Evolutionary conservation across 2,797 vertebrate genomes (phyloP).

Genomic region (Anguilla megastoma): DNA sequence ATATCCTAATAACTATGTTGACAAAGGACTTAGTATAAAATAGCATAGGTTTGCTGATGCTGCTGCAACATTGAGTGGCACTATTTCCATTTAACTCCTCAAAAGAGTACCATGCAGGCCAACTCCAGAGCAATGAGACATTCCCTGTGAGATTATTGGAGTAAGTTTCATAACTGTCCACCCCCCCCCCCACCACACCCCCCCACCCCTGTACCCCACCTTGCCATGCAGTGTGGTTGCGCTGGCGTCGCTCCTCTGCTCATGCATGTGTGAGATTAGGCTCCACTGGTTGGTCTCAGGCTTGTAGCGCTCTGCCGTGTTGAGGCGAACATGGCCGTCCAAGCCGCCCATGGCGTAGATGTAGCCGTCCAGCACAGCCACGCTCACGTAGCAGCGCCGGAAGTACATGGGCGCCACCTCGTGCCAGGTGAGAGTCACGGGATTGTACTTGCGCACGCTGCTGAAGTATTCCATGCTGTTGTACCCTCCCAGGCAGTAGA

Average conservation of each 20-base stretch:
- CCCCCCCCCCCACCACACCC: too few species aligned
- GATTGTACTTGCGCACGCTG: slow-evolving; percentile 70
- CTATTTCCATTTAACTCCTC: background rate
- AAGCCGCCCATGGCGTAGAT: slow-evolving; percentile 78
- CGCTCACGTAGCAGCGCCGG: slow-evolving; percentile 71
- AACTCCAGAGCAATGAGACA: background rate
- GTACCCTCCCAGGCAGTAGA: slow-evolving; percentile 72
- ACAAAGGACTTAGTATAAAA: background rate
- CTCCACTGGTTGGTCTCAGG: slow-evolving; percentile 78
- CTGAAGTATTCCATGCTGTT: slow-evolving; percentile 73
- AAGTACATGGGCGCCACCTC: slow-evolving; percentile 76
- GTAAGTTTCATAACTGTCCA: background rate
- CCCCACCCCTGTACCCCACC: slow-evolving; percentile 49
- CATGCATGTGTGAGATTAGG: slow-evolving; percentile 70
- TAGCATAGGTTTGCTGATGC: background rate
- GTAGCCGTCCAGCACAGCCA: slow-evolving; percentile 63
- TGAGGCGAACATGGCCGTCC: slow-evolving; percentile 68
- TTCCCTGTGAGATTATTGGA: background rate
- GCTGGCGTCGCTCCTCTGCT: slow-evolving; percentile 70
- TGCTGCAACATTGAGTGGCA: background rate
- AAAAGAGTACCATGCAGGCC: background rate
- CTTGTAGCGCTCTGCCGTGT: slow-evolving; percentile 70
- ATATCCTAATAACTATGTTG: background rate
- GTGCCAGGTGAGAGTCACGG: slow-evolving; percentile 67
- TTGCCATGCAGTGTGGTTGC: slow-evolving; percentile 70